These are phyloP conservation scores for Resseliella maxima DNA, from an alignment of 2,888 invertebrate species.

Conservation along the genomic window DNA sequence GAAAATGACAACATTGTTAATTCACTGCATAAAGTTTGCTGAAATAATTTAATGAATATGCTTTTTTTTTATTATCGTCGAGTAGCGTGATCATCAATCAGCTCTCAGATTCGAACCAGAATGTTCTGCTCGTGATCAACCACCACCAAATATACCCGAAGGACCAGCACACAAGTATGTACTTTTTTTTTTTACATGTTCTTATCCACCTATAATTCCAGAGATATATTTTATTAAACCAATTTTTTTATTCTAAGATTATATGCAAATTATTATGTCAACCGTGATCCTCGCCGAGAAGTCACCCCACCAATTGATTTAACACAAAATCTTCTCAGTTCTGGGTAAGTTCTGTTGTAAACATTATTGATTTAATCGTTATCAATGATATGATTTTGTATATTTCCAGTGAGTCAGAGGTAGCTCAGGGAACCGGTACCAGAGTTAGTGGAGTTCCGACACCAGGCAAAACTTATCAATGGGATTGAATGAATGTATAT, in stretches of 20 bases:
- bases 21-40: constrained; percentile 62
- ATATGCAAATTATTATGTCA: constrained; percentile 85
- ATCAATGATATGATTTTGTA: constrained; percentile 14
- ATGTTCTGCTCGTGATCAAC: constrained; percentile 80
- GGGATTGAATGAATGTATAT: constrained; percentile 70
- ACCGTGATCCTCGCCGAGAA: constrained; percentile 84
- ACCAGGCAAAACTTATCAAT: constrained; percentile 71
- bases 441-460: constrained; percentile 67
- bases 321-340: constrained; percentile 59
- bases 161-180: constrained; percentile 79
- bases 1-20: constrained; percentile 55
- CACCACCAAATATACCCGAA: constrained; percentile 82
- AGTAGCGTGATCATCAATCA: constrained; percentile 70
- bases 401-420: neutral
- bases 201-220: neutral
- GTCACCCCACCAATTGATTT: constrained; percentile 68
- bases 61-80: neutral
- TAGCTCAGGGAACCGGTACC: neutral
- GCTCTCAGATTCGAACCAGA: constrained; percentile 77
- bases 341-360: constrained; percentile 18
- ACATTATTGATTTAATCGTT: neutral
- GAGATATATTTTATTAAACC: constrained; percentile 51
- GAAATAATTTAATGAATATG: neutral
- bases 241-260: constrained; percentile 67
- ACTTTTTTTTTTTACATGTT: neutral